A percentile compares a stretch with the other conserved stretches of the same genome.
Conservation (phyloP, 2,797 vertebrate genomes). For the Parotocinclus haroldoi region DNA sequence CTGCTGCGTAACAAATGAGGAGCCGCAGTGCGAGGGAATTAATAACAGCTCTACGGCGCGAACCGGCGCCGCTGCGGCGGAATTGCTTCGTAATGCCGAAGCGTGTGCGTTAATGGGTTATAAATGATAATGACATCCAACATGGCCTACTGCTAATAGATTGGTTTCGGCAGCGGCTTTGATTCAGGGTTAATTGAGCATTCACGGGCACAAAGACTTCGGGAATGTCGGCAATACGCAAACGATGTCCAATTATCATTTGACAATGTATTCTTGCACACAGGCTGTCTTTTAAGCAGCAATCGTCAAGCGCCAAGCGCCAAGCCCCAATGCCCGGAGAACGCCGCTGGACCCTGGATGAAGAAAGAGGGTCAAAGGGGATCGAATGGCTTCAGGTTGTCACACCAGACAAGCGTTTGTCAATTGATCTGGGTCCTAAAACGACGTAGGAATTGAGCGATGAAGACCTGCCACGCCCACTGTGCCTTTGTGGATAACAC, state of each 20-base stretch:
- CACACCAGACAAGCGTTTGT: no score
- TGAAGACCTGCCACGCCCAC: no score
- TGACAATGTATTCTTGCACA: constrained; percentile 13
- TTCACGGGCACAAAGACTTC: constrained; percentile 36
- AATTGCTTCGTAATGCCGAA: constrained; percentile 7
- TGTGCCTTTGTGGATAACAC: no score
- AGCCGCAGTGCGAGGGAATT: neutral
- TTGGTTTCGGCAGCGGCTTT: constrained; percentile 23
- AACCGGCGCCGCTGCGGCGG: constrained; percentile 4
- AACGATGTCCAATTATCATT: constrained; percentile 18
- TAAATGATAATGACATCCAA: constrained; percentile 28
- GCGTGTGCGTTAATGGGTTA: constrained; percentile 30
- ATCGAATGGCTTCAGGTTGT: no score
- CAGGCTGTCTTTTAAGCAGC: constrained; percentile 26
- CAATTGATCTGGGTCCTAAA: no score
- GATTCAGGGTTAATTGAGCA: constrained; percentile 43
- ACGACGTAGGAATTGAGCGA: no score
- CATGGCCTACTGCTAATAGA: constrained; percentile 30
- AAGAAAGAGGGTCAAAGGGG: no score
- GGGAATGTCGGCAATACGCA: constrained; percentile 24
- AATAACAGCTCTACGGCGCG: constrained; percentile 3
- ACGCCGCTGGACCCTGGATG: no score
- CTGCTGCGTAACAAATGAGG: neutral
- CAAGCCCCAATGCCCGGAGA: no score
- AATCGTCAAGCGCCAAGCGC: constrained; percentile 2